Conservation (phyloP, 2,113 vertebrate genomes). For the Hyla sarda region DNA sequence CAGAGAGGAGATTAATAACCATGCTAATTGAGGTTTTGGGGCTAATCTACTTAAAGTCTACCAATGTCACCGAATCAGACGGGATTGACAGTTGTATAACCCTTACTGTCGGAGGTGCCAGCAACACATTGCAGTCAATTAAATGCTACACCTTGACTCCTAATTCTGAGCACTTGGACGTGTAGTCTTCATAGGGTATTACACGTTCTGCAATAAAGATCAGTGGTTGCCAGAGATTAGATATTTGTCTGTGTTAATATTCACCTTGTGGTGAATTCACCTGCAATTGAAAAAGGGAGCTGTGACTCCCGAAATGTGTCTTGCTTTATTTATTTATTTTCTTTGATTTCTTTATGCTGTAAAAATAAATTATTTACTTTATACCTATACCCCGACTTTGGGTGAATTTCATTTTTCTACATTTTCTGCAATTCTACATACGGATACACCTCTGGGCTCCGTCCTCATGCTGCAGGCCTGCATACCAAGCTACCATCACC, state of each 20-base stretch:
- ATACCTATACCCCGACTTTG: too few relatives aligned
- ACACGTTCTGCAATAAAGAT: conserved; percentile 54
- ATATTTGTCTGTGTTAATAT: background rate
- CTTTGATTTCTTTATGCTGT: too few relatives aligned
- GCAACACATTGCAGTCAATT: conserved; percentile 17
- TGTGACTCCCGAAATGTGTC: too few relatives aligned
- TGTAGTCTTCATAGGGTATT: conserved; percentile 45
- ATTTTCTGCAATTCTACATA: too few relatives aligned
- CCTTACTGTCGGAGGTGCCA: conserved; percentile 27
- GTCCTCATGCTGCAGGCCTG: too few relatives aligned
- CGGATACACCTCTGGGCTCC: too few relatives aligned
- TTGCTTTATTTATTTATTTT: too few relatives aligned
- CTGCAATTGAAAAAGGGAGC: too few relatives aligned
- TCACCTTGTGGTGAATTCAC: background rate
- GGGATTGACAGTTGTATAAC: conserved; percentile 4
- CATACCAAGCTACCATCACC: too few relatives aligned
- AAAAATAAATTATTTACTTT: too few relatives aligned
- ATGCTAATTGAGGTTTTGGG: conserved; percentile 50
- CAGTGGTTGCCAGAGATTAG: conserved; percentile 58
- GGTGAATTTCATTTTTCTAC: too few relatives aligned
- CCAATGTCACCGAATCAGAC: conserved; percentile 26
- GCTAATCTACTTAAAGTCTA: conserved; percentile 53
- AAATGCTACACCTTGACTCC: conserved; percentile 7
- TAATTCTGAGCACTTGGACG: conserved; percentile 44
- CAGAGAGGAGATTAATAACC: conserved; percentile 48